A percentile compares a stretch with the other conserved stretches of the same genome.
These are phyloP conservation scores for Melikaiella ostensackeni DNA, from an alignment of 2,888 invertebrate genomes.

Conservation along the genomic window DNA sequence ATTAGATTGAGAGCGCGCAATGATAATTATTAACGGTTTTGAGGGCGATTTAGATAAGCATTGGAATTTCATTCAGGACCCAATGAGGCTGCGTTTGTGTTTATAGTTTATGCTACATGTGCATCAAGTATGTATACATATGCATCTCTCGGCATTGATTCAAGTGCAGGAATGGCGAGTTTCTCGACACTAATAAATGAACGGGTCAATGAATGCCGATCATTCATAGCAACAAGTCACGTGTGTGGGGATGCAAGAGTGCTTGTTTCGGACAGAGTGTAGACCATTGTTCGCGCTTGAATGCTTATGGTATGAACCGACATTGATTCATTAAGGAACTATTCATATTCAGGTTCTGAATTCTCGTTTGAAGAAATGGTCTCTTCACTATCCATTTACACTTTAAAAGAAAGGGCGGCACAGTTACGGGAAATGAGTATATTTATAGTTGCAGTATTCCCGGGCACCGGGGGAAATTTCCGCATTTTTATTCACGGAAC, in stretches of 20 bases:
- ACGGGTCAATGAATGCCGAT: slow-evolving; percentile 39
- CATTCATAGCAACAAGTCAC: slow-evolving; percentile 24
- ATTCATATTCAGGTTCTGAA: slow-evolving; percentile 17
- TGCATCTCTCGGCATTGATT: background rate
- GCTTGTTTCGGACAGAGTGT: background rate
- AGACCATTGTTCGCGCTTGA: background rate
- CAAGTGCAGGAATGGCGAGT: slow-evolving; percentile 16
- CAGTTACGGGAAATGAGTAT: no score
- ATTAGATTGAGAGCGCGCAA: no score
- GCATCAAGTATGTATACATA: background rate
- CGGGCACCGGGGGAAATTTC: no score
- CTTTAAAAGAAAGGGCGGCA: no score
- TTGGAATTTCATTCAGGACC: slow-evolving; percentile 21
- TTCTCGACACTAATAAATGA: slow-evolving; percentile 31
- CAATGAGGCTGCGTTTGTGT: background rate
- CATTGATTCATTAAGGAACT: background rate
- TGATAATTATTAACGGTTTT: slow-evolving; percentile 20
- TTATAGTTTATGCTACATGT: slow-evolving; percentile 6
- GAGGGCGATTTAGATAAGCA: slow-evolving; percentile 9
- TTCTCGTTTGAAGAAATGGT: slow-evolving; percentile 1
- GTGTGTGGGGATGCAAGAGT: slow-evolving; percentile 14
- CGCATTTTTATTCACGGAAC: no score
- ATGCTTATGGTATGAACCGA: background rate
- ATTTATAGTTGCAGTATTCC: no score
- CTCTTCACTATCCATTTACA: background rate